These are phyloP conservation scores for Serinus canaria DNA, from an alignment of 2,113 vertebrate species.

Conservation along the genomic window DNA sequence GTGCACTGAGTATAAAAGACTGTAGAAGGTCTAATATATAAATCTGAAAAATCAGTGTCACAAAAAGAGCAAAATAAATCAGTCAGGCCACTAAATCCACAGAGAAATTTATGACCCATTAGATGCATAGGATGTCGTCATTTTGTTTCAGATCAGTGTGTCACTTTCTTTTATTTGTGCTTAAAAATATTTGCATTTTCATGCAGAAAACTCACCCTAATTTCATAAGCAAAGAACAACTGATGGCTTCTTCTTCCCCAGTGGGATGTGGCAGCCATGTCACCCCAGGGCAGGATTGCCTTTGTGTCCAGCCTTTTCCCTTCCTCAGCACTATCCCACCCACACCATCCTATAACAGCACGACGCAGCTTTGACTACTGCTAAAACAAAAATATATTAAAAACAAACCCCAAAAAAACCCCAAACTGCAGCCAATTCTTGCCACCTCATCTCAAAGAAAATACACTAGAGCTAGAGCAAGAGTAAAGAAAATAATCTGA, in stretches of 20 bases:
- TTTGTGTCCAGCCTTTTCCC: not conserved
- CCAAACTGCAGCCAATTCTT: not conserved
- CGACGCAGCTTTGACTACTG: not conserved
- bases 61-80: not conserved
- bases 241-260: not conserved
- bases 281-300: not conserved
- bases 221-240: not conserved
- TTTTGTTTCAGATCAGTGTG: not conserved
- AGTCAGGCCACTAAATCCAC: not conserved
- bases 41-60: conserved; percentile 25
- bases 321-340: not conserved
- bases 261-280: not conserved
- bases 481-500: not conserved
- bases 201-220: not conserved
- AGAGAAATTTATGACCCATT: not conserved
- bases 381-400: not conserved
- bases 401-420: rapidly evolving
- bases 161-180: not conserved
- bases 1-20: not conserved
- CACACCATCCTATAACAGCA: not conserved
- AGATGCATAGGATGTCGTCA: not conserved
- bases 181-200: not conserved
- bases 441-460: not conserved
- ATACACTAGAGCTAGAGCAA: not conserved
- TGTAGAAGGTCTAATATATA: not conserved